Conservation (phyloP, 2,797 vertebrate species). For the Graptemys geographica region DNA sequence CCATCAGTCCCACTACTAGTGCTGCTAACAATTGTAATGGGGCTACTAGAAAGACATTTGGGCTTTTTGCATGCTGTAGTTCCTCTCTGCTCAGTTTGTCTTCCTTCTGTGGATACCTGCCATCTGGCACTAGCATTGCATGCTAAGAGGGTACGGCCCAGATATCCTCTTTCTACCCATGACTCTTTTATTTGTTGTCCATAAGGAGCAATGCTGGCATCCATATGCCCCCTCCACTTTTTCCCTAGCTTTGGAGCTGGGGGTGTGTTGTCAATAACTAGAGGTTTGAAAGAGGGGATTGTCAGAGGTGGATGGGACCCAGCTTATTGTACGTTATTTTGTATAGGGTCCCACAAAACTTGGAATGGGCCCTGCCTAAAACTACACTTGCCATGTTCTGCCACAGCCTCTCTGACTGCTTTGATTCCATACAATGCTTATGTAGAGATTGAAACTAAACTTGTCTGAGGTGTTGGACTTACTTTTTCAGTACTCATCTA, state of each 20-base stretch:
- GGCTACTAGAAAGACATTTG: background rate
- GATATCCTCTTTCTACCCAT: background rate
- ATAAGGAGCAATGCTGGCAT: background rate
- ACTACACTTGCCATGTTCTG: fast-evolving
- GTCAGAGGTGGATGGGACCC: background rate
- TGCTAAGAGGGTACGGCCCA: background rate
- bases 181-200: background rate
- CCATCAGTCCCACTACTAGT: background rate
- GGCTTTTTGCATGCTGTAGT: background rate
- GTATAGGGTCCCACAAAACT: background rate
- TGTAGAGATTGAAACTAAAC: fast-evolving
- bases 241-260: background rate
- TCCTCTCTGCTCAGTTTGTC: conserved; percentile 23
- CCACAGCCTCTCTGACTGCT: background rate
- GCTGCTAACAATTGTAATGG: background rate
- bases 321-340: background rate
- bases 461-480: background rate
- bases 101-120: background rate
- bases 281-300: background rate
- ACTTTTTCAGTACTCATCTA: background rate
- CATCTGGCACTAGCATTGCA: background rate
- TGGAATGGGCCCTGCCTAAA: background rate
- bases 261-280: background rate
- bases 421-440: fast-evolving
- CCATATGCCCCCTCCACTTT: background rate